Base-by-base conservation (phyloP, 2,113 vertebrate species). In the Tragelaphus strepsiceros region DNA sequence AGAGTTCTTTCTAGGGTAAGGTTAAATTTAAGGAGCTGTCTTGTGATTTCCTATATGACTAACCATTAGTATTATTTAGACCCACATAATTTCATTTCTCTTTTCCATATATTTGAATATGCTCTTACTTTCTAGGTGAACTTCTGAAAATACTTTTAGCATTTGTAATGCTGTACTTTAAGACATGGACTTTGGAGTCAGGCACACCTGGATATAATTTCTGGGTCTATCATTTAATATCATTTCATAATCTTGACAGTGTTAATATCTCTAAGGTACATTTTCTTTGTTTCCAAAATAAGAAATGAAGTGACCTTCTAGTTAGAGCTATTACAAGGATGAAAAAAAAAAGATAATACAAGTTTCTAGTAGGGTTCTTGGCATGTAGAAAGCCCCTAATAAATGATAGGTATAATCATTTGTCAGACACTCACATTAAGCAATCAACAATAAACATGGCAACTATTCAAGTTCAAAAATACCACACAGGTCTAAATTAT, bases 1-100 rank as follows among this genome's bases (percentile, higher is more conserved):
- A 80, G 78, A 98, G 96, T 17, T 28, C 19, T 97, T 98, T 97
- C 93, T 97, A 92, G 96, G 83, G 58, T 97, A 96, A 98, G 84
- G 62, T 2, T 97, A 88, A 71, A 96, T 97, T 98, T 88, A 91
- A 98, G 58, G 88, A 88, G 32, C n/a, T 90, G 56, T 80, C 84
- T 95, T 96, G 92, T 94, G 39, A 54, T 94, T 97, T 98, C 92
- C 86, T 97, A 43, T 93, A 91, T 95, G 98, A 96, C 58, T 90
- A 95, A 91, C n/a, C 1, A 54, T 97, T 93, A 94, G 54, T 92
- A 95, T 26, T 96, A 98, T 97, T 96, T 98, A 80, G 4, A 89
- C 3, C 28, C 39, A 82, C 4, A 90, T 5, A 6, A 88, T 85
- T 92, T 97, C 43, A 78, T 97, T 98, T 98, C 28, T 80, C 46